A percentile compares a stretch with the other conserved stretches of the same genome.
Evolutionary conservation across 2,888 invertebrate species (phyloP).

Genomic region (Tetranychus piercei): DNA sequence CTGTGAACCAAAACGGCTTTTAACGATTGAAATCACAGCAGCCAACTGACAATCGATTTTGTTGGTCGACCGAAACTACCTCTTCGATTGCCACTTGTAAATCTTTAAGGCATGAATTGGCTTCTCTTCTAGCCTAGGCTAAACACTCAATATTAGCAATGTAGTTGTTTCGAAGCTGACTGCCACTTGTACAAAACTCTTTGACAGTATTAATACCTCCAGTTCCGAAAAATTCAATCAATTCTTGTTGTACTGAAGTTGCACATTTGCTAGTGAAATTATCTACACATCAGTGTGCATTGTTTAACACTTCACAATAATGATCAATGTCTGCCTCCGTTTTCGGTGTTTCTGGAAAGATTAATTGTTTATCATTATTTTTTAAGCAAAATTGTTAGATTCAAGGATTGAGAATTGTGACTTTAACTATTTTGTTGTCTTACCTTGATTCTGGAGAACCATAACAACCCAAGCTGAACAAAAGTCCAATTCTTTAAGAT

Average conservation of each 20-base stretch:
- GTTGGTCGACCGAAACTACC: constrained; percentile 22
- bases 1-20: constrained; percentile 26
- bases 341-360: background rate
- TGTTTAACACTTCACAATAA: constrained; percentile 26
- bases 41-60: constrained; percentile 26
- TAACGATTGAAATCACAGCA: constrained; percentile 25
- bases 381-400: background rate
- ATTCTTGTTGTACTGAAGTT: constrained; percentile 26
- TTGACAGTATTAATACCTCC: constrained; percentile 25
- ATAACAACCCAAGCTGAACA: background rate
- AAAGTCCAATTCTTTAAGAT: background rate
- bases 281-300: constrained; percentile 25
- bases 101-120: constrained; percentile 23
- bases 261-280: constrained; percentile 26
- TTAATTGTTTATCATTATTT: too few species aligned
- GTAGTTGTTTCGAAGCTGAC: constrained; percentile 24
- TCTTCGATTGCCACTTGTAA: constrained; percentile 26
- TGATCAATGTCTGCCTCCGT: constrained; percentile 24
- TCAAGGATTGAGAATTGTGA: background rate
- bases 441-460: background rate
- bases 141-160: constrained; percentile 27
- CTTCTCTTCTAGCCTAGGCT: constrained; percentile 20
- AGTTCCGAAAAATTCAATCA: constrained; percentile 26
- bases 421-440: background rate
- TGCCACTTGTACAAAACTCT: constrained; percentile 27